A percentile compares a stretch with the other conserved stretches of the same genome.
Conservation (phyloP, 2,113 vertebrate genomes). For the Crotalus viridis region DNA sequence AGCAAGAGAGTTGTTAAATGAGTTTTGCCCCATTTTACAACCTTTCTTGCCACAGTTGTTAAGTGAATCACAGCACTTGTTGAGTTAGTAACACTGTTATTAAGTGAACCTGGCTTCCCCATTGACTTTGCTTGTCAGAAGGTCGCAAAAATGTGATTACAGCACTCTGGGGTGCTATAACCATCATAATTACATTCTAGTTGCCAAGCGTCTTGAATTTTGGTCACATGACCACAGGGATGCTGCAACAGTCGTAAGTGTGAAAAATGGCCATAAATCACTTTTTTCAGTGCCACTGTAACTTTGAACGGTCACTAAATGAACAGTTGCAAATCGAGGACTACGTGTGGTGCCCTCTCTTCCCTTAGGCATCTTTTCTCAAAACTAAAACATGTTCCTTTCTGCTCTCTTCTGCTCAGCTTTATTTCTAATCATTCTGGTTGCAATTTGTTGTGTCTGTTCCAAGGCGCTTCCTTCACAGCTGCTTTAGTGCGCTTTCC, state of each 20-base stretch:
- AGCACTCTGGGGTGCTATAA: not conserved
- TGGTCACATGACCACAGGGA: not conserved
- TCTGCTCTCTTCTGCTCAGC: not conserved
- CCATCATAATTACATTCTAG: not conserved
- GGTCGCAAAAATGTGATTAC: not conserved
- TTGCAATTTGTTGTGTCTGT: not conserved
- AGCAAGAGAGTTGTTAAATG: not conserved
- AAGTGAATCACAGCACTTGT: not conserved
- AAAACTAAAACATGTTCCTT: not conserved
- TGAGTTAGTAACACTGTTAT: not conserved
- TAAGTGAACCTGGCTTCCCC: not conserved
- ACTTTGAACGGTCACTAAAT: not conserved
- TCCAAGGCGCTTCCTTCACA: not conserved
- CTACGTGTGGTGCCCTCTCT: not conserved
- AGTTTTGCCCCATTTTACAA: not conserved
- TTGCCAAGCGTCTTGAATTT: not conserved
- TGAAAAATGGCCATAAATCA: not conserved
- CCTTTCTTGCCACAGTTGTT: not conserved
- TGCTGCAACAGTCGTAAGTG: no score
- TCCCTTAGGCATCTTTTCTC: not conserved
- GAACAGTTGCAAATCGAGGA: not conserved
- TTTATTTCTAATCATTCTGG: not conserved
- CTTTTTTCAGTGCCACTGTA: not conserved
- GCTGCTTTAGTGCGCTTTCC: not conserved
- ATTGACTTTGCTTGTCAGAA: not conserved